These are phyloP conservation scores for Phalanger gymnotis DNA, from an alignment of 2,797 vertebrate species.

Conservation along the genomic window DNA sequence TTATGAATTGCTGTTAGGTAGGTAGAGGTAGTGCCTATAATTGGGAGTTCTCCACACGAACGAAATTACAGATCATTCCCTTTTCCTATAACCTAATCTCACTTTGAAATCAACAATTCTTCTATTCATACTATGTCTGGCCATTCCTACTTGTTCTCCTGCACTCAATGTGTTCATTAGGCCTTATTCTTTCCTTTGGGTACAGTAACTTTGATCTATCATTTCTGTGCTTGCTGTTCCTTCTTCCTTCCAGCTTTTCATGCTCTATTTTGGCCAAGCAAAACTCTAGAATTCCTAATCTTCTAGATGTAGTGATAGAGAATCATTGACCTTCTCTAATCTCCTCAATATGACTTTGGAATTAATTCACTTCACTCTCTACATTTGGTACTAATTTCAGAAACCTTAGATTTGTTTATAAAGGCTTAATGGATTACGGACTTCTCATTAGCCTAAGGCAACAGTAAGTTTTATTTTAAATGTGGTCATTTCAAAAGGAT, in stretches of 20 bases:
- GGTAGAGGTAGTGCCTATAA: not conserved
- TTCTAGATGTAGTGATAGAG: slow-evolving; percentile 9
- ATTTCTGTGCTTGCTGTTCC: slow-evolving; percentile 2
- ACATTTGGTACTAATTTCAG: slow-evolving; percentile 68
- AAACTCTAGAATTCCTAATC: slow-evolving; percentile 30
- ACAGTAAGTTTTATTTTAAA: slow-evolving; percentile 57
- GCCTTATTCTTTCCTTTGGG: not conserved
- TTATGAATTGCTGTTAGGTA: not conserved
- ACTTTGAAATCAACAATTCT: not conserved
- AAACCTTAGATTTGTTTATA: slow-evolving; percentile 71
- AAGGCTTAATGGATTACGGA: slow-evolving; percentile 68
- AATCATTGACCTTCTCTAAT: slow-evolving; percentile 49
- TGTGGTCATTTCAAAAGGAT: slow-evolving; percentile 64
- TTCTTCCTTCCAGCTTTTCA: slow-evolving; percentile 7
- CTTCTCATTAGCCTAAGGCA: slow-evolving; percentile 57
- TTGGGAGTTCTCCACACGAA: not conserved
- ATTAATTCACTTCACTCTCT: slow-evolving; percentile 66
- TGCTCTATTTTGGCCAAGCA: slow-evolving; percentile 21
- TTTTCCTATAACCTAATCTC: not conserved
- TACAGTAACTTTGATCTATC: not conserved
- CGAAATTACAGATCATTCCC: too few relatives aligned
- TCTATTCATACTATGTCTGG: slow-evolving; percentile 22
- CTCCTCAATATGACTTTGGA: slow-evolving; percentile 51
- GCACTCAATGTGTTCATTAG: slow-evolving; percentile 9
- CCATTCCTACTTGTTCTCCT: slow-evolving; percentile 20